These are phyloP conservation scores for Lampris megalopsis DNA, from an alignment of 2,113 vertebrate genomes.

Conservation along the genomic window DNA sequence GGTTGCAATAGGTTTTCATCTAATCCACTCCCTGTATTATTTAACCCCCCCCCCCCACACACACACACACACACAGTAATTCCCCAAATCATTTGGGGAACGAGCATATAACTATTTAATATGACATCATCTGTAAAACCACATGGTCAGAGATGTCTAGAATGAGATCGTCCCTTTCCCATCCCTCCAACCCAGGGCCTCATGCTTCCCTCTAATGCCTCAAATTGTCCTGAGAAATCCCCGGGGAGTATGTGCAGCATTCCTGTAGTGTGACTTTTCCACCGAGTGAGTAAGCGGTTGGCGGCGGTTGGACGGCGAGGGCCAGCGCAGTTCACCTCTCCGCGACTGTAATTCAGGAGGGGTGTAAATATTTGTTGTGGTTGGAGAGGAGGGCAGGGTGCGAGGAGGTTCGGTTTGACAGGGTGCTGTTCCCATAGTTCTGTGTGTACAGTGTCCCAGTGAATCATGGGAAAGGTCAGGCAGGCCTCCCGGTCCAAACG, in stretches of 20 bases:
- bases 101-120: background rate
- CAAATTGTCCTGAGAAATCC: constrained; percentile 56
- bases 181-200: constrained; percentile 17
- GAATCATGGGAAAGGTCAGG: constrained; percentile 85
- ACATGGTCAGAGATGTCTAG: background rate
- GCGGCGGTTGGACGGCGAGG: constrained; percentile 6
- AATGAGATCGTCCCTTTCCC: constrained; percentile 31
- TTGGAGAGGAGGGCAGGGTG: constrained; percentile 9
- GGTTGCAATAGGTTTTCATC: background rate
- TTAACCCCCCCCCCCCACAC: background rate
- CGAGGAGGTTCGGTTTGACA: constrained; percentile 49
- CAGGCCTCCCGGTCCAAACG: constrained; percentile 66
- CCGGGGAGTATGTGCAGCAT: constrained; percentile 65
- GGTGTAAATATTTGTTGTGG: constrained; percentile 75
- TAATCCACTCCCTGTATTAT: background rate
- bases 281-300: constrained; percentile 43
- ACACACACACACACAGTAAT: too few species aligned
- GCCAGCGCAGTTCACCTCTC: constrained; percentile 33
- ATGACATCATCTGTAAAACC: background rate
- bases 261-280: constrained; percentile 62
- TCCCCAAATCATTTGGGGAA: background rate
- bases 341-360: constrained; percentile 59
- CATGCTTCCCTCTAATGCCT: background rate
- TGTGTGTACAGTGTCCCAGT: constrained; percentile 73
- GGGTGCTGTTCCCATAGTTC: constrained; percentile 69